Evolutionary conservation across 2,113 vertebrate species (phyloP), one percentile per base, ranked within the genome.

Genomic region (Pseudolaguvia tuberculata): DNA sequence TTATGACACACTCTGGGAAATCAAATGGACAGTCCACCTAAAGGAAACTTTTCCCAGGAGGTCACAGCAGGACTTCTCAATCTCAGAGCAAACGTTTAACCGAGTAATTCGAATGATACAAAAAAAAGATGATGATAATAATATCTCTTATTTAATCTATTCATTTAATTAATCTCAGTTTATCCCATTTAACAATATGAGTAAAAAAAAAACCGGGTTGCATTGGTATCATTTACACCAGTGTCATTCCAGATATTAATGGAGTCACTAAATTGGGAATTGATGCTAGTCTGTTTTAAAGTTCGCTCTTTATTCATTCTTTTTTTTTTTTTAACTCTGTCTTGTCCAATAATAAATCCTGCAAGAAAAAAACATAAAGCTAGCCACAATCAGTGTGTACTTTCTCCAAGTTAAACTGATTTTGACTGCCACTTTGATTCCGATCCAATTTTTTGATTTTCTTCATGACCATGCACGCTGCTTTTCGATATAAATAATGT

Each of bases 391-490:
- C 66, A 27, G 55, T 66, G 59, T 62, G 48, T 50, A 50, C 48
- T 50, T 50, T 50, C 13, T 50, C 2, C 2, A 50, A 50, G 17
- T 15, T 15, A 66, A 58, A 71, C 71, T 72, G 42, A 77, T 73
- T 47, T 31, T 11, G 7, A 73, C 45, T 51, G 66, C 65, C 72
- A 78, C 79, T 74, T 80, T 81, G 52, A 74, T 74, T 73, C 42
- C 17, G 25, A 70, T 66, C 72, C 59, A n/a, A 55, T 72, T 70
- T 74, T 71, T 48, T 62, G 42, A 53, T 66, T 68, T 72, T 68
- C 45, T 74, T 71, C 76, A 75, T 67, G 72, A 75, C 72, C 79
- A 81, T 78, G 72, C 76, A 81, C 72, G 79, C 79, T 81, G 79
- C 79, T 81, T 81, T 42, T 81, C 55, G 35, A 67, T 78, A 74